Percentiles rank a stretch among this genome's conserved stretches.
phyloP scores from a whole-genome alignment of 2,797 vertebrate genomes.

The Enteromius treurensis region DNA sequence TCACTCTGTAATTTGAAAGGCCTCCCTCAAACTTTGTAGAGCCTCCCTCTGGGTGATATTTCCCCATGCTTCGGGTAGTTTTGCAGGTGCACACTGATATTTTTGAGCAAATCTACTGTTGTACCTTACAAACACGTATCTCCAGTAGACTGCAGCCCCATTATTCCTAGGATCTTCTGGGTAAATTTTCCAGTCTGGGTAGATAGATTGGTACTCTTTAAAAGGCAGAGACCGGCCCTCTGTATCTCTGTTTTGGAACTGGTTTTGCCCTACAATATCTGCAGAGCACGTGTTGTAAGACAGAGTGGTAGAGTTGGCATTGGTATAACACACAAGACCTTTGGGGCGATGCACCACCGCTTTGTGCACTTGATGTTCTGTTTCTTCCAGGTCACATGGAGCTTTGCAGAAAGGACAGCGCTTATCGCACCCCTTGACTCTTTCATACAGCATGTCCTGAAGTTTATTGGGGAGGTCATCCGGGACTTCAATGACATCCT shows the following conservation, averaged over 20 bases:
- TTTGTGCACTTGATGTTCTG: slow-evolving; percentile 68
- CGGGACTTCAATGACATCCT: slow-evolving; percentile 62
- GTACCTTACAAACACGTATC: slow-evolving; percentile 73
- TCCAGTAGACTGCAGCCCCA: slow-evolving; percentile 69
- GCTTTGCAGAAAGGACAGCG: slow-evolving; percentile 74
- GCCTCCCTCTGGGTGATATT: slow-evolving; percentile 69
- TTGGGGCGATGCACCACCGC: slow-evolving; percentile 71
- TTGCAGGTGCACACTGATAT: slow-evolving; percentile 61
- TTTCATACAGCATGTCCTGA: slow-evolving; percentile 63
- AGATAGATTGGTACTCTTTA: slow-evolving; percentile 54
- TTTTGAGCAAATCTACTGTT: slow-evolving; percentile 70
- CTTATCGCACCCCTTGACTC: slow-evolving; percentile 71
- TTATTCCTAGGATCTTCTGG: slow-evolving; percentile 52
- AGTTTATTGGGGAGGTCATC: slow-evolving; percentile 68
- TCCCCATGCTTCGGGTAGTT: slow-evolving; percentile 71
- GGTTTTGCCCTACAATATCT: slow-evolving; percentile 46
- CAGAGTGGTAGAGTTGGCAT: slow-evolving; percentile 46
- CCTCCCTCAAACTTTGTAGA: slow-evolving; percentile 63
- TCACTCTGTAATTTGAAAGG: slow-evolving; percentile 54
- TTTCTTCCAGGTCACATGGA: slow-evolving; percentile 67
- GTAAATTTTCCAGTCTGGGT: slow-evolving; percentile 66
- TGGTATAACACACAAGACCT: slow-evolving; percentile 62
- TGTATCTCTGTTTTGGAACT: slow-evolving; percentile 49
- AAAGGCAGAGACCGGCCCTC: slow-evolving; percentile 45
- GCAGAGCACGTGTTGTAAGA: slow-evolving; percentile 53